A percentile compares a stretch with the other conserved stretches of the same genome.
phyloP scores from a whole-genome alignment of 2,888 invertebrate genomes.

The Prosopocoilus inquinatus region DNA sequence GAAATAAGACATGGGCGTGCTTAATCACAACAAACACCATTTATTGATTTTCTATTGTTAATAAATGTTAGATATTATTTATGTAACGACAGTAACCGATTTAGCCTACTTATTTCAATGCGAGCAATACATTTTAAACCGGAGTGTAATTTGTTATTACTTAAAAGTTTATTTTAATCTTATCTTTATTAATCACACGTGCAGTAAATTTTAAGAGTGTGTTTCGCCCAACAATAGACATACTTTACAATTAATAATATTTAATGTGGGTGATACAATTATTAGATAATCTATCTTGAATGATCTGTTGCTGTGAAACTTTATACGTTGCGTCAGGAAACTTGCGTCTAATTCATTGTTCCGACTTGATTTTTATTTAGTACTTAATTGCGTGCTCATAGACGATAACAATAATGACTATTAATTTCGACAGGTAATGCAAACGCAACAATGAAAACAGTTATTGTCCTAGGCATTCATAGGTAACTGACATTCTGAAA shows the following conservation, averaged over 20 bases:
- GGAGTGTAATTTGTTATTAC: background rate
- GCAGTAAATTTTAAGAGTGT: background rate
- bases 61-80: background rate
- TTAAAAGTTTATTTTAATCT: constrained; percentile 1
- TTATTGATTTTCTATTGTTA: constrained; percentile 4
- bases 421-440: too few species aligned
- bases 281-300: too few species aligned
- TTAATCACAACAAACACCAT: background rate
- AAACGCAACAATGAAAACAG: too few species aligned
- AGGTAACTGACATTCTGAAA: too few species aligned
- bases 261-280: too few species aligned
- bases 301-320: too few species aligned
- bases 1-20: constrained; percentile 1
- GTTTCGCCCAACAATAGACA: background rate
- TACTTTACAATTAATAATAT: constrained; percentile 2
- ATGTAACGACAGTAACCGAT: constrained; percentile 1
- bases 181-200: background rate
- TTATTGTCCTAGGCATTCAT: too few species aligned
- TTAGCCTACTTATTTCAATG: background rate
- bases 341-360: too few species aligned
- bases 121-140: background rate
- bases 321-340: too few species aligned
- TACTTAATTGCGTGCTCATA: too few species aligned
- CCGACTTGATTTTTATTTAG: too few species aligned
- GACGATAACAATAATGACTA: too few species aligned